Conservation (phyloP, 2,113 vertebrate genomes). For the Ovis canadensis region DNA sequence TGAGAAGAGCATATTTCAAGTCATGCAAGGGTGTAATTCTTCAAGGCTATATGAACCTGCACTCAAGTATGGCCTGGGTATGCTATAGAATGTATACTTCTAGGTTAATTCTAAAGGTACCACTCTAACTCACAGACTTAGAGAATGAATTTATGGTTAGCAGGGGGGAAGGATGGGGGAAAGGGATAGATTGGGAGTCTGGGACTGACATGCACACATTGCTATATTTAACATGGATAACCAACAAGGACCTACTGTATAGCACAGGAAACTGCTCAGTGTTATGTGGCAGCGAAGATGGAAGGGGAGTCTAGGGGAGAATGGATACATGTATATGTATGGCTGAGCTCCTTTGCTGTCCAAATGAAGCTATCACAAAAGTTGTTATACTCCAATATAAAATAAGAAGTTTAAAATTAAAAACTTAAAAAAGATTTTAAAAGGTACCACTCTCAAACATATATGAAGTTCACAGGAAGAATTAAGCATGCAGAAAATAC, state of each 20-base stretch:
- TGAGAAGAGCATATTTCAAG: fast-evolving
- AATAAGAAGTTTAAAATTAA: neutral
- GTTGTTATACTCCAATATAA: neutral
- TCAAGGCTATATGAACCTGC: neutral
- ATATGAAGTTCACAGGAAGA: neutral
- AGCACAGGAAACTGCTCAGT: neutral
- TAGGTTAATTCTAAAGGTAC: neutral
- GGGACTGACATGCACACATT: neutral
- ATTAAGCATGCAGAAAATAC: neutral
- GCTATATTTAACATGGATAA: neutral
- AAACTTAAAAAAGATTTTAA: neutral
- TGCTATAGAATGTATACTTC: fast-evolving
- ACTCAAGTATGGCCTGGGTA: neutral
- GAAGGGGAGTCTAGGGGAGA: neutral
- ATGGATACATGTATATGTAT: neutral
- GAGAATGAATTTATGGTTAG: neutral
- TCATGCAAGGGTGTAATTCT: neutral
- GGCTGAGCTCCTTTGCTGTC: neutral
- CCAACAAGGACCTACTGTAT: neutral
- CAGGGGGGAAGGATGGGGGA: neutral
- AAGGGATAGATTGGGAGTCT: neutral
- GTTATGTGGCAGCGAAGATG: neutral
- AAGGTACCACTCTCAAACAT: neutral
- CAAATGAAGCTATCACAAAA: neutral
- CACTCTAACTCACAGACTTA: neutral